phyloP scores from a whole-genome alignment of 2,888 invertebrate species.

The Oxytorus armatus region DNA sequence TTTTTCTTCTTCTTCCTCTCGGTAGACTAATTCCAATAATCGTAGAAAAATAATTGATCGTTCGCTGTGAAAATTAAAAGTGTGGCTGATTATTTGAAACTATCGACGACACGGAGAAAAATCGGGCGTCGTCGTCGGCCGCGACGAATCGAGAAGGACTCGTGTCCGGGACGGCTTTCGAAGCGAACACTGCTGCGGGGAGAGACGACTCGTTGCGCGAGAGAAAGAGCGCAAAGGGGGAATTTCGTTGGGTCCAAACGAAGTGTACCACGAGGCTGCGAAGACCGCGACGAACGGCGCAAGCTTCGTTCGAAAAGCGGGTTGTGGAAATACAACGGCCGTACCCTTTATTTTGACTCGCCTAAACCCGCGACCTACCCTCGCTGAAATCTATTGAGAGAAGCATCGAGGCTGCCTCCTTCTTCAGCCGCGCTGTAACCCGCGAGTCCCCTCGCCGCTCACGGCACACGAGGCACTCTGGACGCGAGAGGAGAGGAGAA shows the following conservation, averaged over 20 bases:
- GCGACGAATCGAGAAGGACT: slow-evolving; percentile 79
- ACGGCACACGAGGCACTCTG: too few species aligned
- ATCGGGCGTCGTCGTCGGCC: slow-evolving; percentile 49
- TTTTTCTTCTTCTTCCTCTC: too few species aligned
- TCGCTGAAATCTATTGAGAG: slow-evolving; percentile 35
- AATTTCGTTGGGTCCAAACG: slow-evolving; percentile 45
- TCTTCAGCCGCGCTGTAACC: too few species aligned
- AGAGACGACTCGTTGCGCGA: slow-evolving; percentile 76
- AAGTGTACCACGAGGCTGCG: slow-evolving; percentile 64
- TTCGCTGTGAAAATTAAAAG: too few species aligned
- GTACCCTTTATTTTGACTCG: slow-evolving; percentile 56
- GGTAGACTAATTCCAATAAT: too few species aligned
- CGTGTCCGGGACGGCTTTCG: slow-evolving; percentile 86
- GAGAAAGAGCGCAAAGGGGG: slow-evolving; percentile 72
- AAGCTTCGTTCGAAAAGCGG: slow-evolving; percentile 77
- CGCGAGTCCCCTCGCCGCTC: too few species aligned
- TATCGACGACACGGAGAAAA: slow-evolving; percentile 6
- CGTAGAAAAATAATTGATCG: too few species aligned
- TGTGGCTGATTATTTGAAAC: too few species aligned
- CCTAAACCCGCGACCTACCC: slow-evolving; percentile 54
- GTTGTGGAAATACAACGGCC: slow-evolving; percentile 73
- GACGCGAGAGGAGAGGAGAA: too few species aligned
- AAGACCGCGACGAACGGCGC: slow-evolving; percentile 75
- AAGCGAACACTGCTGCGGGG: slow-evolving; percentile 78
- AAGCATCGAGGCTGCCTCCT: slow-evolving; percentile 16